phyloP scores from a whole-genome alignment of 37 sponge, comb jelly and placozoan species.

The Beroe forskalii region DNA sequence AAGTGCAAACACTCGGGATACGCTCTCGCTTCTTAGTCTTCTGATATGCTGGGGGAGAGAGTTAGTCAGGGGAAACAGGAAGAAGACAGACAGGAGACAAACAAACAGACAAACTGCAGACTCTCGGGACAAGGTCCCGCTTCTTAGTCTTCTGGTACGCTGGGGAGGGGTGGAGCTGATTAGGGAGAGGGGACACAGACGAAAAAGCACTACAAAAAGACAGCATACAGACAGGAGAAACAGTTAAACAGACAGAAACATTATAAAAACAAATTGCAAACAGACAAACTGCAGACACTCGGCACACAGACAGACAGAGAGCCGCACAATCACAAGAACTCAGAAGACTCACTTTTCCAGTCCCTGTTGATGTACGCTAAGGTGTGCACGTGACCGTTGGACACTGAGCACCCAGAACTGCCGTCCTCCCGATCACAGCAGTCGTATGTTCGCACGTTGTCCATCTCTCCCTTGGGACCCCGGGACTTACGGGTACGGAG shows the following conservation, averaged over 20 bases:
- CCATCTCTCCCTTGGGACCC: constrained; percentile 47
- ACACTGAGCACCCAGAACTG: constrained; percentile 44
- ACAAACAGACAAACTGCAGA: too few relatives aligned
- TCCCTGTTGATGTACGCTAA: constrained; percentile 8
- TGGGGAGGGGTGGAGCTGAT: not conserved
- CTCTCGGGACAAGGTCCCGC: not conserved
- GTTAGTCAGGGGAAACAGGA: too few relatives aligned
- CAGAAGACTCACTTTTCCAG: constrained; percentile 46
- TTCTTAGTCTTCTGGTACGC: constrained; percentile 11
- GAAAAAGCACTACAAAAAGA: too few relatives aligned
- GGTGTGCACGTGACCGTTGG: constrained; percentile 31
- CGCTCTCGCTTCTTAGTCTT: constrained; percentile 1
- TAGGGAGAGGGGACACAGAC: too few relatives aligned
- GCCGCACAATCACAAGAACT: too few relatives aligned
- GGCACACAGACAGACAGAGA: too few relatives aligned
- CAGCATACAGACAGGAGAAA: too few relatives aligned
- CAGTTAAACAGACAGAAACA: too few relatives aligned
- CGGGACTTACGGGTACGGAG: constrained; percentile 3
- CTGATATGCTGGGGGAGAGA: not conserved
- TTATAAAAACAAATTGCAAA: too few relatives aligned
- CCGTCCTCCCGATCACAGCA: constrained; percentile 41
- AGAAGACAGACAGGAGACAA: too few relatives aligned
- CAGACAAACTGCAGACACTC: too few relatives aligned
- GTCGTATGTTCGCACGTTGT: constrained; percentile 1
- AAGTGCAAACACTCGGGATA: not conserved